Evolutionary conservation across 2,797 vertebrate species (phyloP), one percentile per base, ranked within the genome.

Genomic region (Enteromius radiatus): DNA sequence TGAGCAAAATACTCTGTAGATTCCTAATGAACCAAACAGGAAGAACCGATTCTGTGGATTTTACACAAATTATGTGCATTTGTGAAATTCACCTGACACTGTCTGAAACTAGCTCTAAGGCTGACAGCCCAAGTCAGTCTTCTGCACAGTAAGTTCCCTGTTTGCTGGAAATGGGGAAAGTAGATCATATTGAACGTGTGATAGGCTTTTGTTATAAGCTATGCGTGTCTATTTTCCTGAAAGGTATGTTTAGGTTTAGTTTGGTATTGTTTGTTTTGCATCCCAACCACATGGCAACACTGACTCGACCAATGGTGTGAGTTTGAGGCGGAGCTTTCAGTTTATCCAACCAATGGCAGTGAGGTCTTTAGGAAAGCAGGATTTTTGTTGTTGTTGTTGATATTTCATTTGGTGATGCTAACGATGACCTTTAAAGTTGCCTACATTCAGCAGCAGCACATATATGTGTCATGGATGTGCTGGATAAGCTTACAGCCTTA

Each of bases 31-130:
- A 41, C 41, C 14, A 52, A 14, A 64, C 31, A 61, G 52, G 31
- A 69, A 69, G 11, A 56, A 36, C 33, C 36, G 15, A 76, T 76
- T 43, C 14, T 79, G 33, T 11, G 47, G 64, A 4, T 19, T 76
- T 76, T 28, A 28, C 38, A 31, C 15, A 31, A 33, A 28, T 79
- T 79, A 56, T 69, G 47, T 56, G 33, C 64, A 12, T 11, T 79
- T 67, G 19, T 28, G 47, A 5, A 79, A 54, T 43, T 41, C 15
- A 69, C n/a, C n/a, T 38, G 47, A 69, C n/a, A 56, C 47, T 12
- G 28, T 56, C 47, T 79, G n/a, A 69, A 69, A 69, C 68, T 11
- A 41, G 21, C 49, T 63, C 38, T 28, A 54, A 43, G 3, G 3
- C 17, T 47, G 74, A 65, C 43, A 78, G n/a, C 28, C 28, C 43